These are phyloP conservation scores for Phrynosoma blainvillii DNA, from an alignment of 2,113 vertebrate genomes.

Conservation along the genomic window DNA sequence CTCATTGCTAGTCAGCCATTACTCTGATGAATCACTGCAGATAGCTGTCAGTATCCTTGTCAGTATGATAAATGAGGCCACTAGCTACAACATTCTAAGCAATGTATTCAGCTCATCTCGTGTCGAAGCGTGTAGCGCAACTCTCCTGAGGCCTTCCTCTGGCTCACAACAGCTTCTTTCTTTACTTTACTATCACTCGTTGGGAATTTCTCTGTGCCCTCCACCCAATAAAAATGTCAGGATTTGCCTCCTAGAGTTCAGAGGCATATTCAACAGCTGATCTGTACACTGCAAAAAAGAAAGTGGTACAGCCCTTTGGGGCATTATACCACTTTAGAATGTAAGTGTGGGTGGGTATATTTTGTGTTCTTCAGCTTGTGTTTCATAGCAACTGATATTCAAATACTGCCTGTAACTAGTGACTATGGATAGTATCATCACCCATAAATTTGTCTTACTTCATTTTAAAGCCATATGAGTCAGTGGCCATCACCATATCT, in stretches of 20 bases:
- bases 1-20: constrained; percentile 62
- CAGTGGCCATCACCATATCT: not conserved
- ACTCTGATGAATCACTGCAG: constrained; percentile 62
- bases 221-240: constrained; percentile 12
- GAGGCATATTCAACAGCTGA: not conserved
- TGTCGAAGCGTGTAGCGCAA: constrained; percentile 44
- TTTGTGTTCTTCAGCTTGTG: not conserved
- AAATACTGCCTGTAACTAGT: not conserved
- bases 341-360: not conserved
- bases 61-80: constrained; percentile 65
- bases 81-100: constrained; percentile 55
- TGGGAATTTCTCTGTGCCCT: not conserved
- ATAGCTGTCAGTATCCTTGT: constrained; percentile 66
- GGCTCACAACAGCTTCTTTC: constrained; percentile 34
- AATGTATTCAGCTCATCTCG: constrained; percentile 56
- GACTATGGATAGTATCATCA: not conserved
- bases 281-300: not conserved
- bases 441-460: not conserved
- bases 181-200: constrained; percentile 35
- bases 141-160: constrained; percentile 18
- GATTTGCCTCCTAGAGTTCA: constrained; percentile 25
- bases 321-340: not conserved
- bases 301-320: not conserved
- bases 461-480: not conserved
- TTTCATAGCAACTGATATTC: not conserved